These are phyloP conservation scores for Tetheella fluctuosa DNA, from an alignment of 2,888 invertebrate genomes.

Conservation along the genomic window DNA sequence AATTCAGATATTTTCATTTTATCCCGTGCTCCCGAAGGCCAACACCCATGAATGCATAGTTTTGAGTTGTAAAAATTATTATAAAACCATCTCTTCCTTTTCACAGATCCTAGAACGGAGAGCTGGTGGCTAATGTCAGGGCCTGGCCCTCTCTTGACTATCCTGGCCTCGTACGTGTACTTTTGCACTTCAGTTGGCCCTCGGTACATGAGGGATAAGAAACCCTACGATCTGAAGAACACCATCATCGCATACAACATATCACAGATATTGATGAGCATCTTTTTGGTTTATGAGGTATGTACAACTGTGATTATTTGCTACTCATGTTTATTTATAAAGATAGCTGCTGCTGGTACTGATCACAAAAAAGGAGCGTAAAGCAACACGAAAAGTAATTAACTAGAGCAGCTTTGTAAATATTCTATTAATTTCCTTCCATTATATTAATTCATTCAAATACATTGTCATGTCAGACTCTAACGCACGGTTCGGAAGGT, in stretches of 20 bases:
- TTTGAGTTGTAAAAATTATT: background rate
- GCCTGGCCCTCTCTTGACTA: conserved; percentile 87
- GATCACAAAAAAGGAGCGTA: no score
- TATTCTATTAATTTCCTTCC: no score
- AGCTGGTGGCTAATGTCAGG: conserved; percentile 91
- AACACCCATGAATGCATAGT: no score
- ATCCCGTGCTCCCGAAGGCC: no score
- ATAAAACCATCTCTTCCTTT: conserved; percentile 9
- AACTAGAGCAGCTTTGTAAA: no score
- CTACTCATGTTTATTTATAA: no score
- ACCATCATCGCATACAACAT: conserved; percentile 92
- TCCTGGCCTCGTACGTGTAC: conserved; percentile 87
- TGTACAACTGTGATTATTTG: conserved; percentile 21
- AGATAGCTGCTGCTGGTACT: no score
- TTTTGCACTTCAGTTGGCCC: conserved; percentile 91
- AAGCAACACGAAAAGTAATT: no score
- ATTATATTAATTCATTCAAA: no score
- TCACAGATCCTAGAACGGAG: conserved; percentile 89
- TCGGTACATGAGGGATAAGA: conserved; percentile 89
- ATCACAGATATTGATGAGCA: conserved; percentile 94
- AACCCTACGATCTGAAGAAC: conserved; percentile 89
- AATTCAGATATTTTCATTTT: no score
- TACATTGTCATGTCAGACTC: no score
- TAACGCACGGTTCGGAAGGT: no score
- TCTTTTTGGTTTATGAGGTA: conserved; percentile 86